Evolutionary conservation across 2,888 invertebrate species (phyloP), one percentile per base, ranked within the genome.

Genomic region (Ormyrus labotus): DNA sequence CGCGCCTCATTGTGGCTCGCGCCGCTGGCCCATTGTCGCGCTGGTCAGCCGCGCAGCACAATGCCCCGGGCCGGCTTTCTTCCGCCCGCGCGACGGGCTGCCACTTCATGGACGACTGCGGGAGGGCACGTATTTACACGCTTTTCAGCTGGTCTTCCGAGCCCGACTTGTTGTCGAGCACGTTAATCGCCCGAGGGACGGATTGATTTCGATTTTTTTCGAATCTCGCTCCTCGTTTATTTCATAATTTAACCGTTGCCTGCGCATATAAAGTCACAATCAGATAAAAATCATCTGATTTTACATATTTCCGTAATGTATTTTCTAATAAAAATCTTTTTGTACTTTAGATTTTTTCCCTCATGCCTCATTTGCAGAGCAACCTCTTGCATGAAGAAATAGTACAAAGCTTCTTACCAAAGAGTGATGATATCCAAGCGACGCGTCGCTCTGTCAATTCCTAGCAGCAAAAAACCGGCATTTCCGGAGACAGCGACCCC

Each of bases 1-100:
- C 71, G 13, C 45, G 10, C 50, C 69, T 76, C 19, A 68, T 68
- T 61, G 68, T 68, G 60, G 51, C 57, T 34, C 4, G 61, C 13
- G 4, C 47, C 6, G 47, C 7, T 64, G 0, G 48, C 58, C 58
- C 58, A 65, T 74, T 67, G 57, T 73, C 34, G 34, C 13, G 60
- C 47, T 13, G 48, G 48, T 13, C 73, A 57, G 73, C 48, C 57
- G 51, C n/a, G 11, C 60, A 34, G 50, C 13, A 57, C 53, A 72
- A 51, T 63, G 57, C 13, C 19, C 10, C 47, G 57, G 55, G 19
- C 47, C 34, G n/a, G 9, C 19, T 51, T 53, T 13, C 13, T 48
- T 9, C 48, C 19, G 45, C 4, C 57, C 19, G 11, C 57, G 45
- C 45, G 53, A 51, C 60, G 9, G 34, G 19, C 19, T 3, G 34